phyloP scores from a whole-genome alignment of 2,113 vertebrate genomes.

The Maccullochella peelii region DNA sequence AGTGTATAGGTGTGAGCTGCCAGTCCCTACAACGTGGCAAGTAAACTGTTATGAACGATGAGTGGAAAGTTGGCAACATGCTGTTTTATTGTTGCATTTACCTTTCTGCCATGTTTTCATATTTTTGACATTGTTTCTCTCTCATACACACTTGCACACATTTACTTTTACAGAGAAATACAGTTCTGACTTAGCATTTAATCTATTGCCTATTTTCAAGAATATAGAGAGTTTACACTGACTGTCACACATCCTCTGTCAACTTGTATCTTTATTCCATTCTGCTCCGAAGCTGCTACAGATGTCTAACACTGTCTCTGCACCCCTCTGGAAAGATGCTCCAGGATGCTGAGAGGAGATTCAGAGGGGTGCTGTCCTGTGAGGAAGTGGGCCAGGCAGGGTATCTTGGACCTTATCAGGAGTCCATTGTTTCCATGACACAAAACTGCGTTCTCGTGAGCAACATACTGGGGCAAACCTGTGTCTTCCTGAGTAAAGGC shows the following conservation, averaged over 20 bases:
- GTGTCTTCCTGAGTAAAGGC: slow-evolving; percentile 91
- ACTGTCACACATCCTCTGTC: slow-evolving; percentile 9
- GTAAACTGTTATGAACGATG: slow-evolving; percentile 84
- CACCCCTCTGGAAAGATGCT: slow-evolving; percentile 84
- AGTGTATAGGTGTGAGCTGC: slow-evolving; percentile 78
- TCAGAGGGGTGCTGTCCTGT: slow-evolving; percentile 85
- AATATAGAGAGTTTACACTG: background rate
- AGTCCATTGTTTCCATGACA: slow-evolving; percentile 87
- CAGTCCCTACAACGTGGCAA: slow-evolving; percentile 67
- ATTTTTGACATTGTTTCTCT: slow-evolving; percentile 39
- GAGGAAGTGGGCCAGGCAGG: slow-evolving; percentile 82
- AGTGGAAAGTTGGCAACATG: slow-evolving; percentile 82
- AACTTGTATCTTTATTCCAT: slow-evolving; percentile 21
- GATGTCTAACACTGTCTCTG: slow-evolving; percentile 62
- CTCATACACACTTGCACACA: background rate
- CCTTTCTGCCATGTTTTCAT: slow-evolving; percentile 40
- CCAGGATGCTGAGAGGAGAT: slow-evolving; percentile 88
- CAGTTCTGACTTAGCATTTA: background rate
- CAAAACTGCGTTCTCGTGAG: slow-evolving; percentile 89
- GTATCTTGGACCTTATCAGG: slow-evolving; percentile 81
- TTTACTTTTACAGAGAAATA: background rate
- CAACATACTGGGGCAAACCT: slow-evolving; percentile 89
- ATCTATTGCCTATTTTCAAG: background rate
- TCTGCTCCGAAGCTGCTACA: slow-evolving; percentile 37
- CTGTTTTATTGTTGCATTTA: slow-evolving; percentile 69